Base-by-base conservation (phyloP, 2,888 invertebrate species). In the Drymonia ruficornis region DNA sequence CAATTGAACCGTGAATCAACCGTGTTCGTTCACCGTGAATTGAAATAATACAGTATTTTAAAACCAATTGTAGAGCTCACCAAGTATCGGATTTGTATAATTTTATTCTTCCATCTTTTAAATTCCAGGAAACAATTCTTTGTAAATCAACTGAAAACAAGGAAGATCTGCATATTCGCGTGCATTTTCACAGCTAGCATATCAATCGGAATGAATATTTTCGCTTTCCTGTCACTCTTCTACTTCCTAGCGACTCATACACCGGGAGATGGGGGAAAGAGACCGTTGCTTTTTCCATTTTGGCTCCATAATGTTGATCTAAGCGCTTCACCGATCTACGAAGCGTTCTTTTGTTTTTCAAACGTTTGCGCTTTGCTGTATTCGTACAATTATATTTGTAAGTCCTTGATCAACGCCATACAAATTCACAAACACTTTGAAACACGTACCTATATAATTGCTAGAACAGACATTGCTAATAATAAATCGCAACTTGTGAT, bases 251-350 rank as follows among this genome's bases (percentile, higher is more conserved):
- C 55, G 0, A 79, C 70, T 1, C 66, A 75, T 23, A 59, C 70
- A 0, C 63, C 76, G 2, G 76, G 61, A 0, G 71, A 74, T 2
- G 66, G 56, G 31, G 62, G 52, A 0, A 55, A 64, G 12, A 74
- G 82, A 51, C 83, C 85, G 4, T 57, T 87, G 19, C 58, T 83
- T 2, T 84, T 84, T 46, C 87, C 87, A 1, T 76, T 80, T 52
- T 85, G 84, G 85, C 36, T 75, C 8, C 74, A 72, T 9, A 64
- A 72, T 7, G 53, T 78, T 0, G 81, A 87, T 59, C 76, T 84
- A 47, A 61, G 62, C 0, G 50, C 64, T 36, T 65, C 84, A 3
- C 87, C 88, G 2, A 42, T 70, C 0, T 87, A 81, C 54, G 88
- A 88, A 67, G 59, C 78, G 0, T 58, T 70, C 0, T 83, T 87